Evolutionary conservation across 53 echinoderm and acorn worm genomes (phyloP).

Genomic region (Actinopyga echinites): DNA sequence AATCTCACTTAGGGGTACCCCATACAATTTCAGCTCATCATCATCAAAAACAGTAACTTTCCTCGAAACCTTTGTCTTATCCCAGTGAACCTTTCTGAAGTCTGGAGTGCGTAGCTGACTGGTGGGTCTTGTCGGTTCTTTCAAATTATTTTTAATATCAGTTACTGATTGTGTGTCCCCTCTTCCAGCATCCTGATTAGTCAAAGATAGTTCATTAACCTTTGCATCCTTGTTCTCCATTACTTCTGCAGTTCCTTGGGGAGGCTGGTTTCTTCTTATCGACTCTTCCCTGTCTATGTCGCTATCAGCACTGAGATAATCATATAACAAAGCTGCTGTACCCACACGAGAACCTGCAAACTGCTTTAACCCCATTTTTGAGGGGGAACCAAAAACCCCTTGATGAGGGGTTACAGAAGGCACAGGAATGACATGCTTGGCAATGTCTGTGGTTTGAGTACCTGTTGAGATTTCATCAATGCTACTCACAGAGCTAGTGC

Average conservation of each 20-base stretch:
- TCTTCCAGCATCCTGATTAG: background rate
- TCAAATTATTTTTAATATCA: background rate
- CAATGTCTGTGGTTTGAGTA: constrained; percentile 62
- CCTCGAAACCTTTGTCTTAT: constrained; percentile 61
- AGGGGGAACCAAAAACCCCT: constrained; percentile 16
- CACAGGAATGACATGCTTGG: constrained; percentile 25
- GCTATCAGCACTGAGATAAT: constrained; percentile 65
- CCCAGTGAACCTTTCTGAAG: constrained; percentile 50
- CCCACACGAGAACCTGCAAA: constrained; percentile 70
- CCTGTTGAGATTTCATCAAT: constrained; percentile 58
- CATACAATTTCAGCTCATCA: constrained; percentile 84
- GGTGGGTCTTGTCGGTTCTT: background rate
- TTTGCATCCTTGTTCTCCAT: background rate
- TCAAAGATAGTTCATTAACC: background rate
- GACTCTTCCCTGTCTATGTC: constrained; percentile 31
- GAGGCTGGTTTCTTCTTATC: background rate
- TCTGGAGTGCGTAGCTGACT: constrained; percentile 32
- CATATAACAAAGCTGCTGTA: constrained; percentile 72
- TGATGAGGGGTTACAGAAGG: background rate
- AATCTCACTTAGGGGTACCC: constrained; percentile 83
- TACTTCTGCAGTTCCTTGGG: background rate
- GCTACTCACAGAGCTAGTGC: constrained; percentile 43
- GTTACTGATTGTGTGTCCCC: background rate
- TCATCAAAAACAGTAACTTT: constrained; percentile 61
- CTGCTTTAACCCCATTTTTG: constrained; percentile 54